Conservation (phyloP, 1,140 invertebrate species). For the Helicorthomorpha holstii region DNA sequence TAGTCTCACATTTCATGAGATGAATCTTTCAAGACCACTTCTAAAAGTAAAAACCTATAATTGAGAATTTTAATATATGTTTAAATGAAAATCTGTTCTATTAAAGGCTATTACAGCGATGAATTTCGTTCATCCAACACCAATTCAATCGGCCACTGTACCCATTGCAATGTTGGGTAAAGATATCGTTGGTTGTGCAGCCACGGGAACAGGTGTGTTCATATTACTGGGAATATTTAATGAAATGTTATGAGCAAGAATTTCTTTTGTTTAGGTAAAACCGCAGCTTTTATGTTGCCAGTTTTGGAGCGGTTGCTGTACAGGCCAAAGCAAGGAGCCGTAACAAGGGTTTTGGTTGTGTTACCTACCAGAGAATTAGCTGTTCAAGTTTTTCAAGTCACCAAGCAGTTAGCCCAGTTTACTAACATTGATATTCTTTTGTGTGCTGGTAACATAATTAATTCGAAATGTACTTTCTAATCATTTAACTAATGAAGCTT, state of each 20-base stretch:
- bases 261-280: slow-evolving; percentile 43
- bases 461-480: background rate
- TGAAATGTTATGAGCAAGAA: background rate
- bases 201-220: slow-evolving; percentile 73
- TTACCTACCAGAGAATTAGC: slow-evolving; percentile 94
- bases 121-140: slow-evolving; percentile 86
- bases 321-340: slow-evolving; percentile 34
- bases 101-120: slow-evolving; percentile 58
- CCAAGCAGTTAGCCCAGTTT: slow-evolving; percentile 73
- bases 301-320: slow-evolving; percentile 85
- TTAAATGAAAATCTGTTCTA: background rate
- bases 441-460: slow-evolving; percentile 39
- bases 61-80: background rate
- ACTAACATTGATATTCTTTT: slow-evolving; percentile 62
- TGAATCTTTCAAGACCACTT: slow-evolving; percentile 78
- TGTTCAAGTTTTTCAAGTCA: slow-evolving; percentile 88
- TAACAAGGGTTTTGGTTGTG: slow-evolving; percentile 76
- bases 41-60: slow-evolving; percentile 40
- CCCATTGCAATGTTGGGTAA: slow-evolving; percentile 75
- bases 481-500: background rate
- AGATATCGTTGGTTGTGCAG: slow-evolving; percentile 90
- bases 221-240: slow-evolving; percentile 3
- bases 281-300: slow-evolving; percentile 95
- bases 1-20: slow-evolving; percentile 66
- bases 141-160: slow-evolving; percentile 86